A percentile compares a stretch with the other conserved stretches of the same genome.
Conservation (phyloP, 2,888 invertebrate genomes). For the Protodeltote pygarga region DNA sequence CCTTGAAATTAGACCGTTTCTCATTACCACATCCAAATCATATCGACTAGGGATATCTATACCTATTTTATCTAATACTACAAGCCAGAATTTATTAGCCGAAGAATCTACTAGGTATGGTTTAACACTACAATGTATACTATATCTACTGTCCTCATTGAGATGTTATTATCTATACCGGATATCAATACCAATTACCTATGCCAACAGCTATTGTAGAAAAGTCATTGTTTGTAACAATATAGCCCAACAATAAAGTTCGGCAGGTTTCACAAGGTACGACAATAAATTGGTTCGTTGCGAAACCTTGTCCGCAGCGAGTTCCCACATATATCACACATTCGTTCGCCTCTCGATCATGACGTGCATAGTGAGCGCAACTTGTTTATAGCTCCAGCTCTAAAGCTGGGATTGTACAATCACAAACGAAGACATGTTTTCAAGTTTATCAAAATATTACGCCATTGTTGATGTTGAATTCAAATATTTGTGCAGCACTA, state of each 20-base stretch:
- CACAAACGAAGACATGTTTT: constrained; percentile 15
- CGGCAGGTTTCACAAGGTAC: constrained; percentile 62
- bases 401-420: constrained; percentile 11
- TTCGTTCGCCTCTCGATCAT: constrained; percentile 55
- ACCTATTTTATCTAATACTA: too few relatives aligned
- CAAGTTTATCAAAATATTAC: constrained; percentile 11
- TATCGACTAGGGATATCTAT: too few relatives aligned
- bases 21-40: not conserved
- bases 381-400: constrained; percentile 25
- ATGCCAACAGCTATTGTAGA: constrained; percentile 16
- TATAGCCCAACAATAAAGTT: constrained; percentile 52
- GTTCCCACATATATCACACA: constrained; percentile 70
- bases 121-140: too few relatives aligned
- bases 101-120: too few relatives aligned
- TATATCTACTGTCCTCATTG: too few relatives aligned
- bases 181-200: not conserved
- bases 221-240: constrained; percentile 29
- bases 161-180: not conserved
- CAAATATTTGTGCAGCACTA: not conserved
- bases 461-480: constrained; percentile 6
- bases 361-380: constrained; percentile 43
- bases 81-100: too few relatives aligned
- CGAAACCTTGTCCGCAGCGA: constrained; percentile 58
- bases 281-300: constrained; percentile 68
- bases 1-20: too few relatives aligned